Evolutionary conservation across 2,797 vertebrate species (phyloP), one percentile per base, ranked within the genome.

Genomic region (Moxostoma hubbsi): DNA sequence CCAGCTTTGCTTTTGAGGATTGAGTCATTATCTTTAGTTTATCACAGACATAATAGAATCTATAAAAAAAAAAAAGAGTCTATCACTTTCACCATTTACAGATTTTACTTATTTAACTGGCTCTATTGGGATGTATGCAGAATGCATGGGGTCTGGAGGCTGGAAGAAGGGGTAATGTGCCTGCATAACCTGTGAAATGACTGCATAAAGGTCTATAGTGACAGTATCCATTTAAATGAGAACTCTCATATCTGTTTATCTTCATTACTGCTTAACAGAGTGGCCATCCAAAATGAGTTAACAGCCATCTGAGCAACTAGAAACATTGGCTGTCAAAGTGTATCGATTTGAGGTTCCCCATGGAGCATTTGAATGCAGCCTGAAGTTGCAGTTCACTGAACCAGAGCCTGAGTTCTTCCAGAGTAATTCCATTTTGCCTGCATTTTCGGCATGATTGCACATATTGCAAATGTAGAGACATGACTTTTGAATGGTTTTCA

Each of bases 11-110:
- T 73, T 18, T 68, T 16, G 54, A n/a, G 13, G 81, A 78, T 72
- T 83, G 82, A 75, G 80, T 54, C 13, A 54, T 75, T 80, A 82
- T 84, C 67, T 73, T 46, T 9, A 69, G 54, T 59, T 15, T 15
- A 82, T 80, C 72, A 57, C 53, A 55, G 57, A 49, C 62, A 70
- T 59, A 69, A 61, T 74, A 62, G 51, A 66, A 43, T 49, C 55
- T 55, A 59, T 73, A 57, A 47, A 24, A 24, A 24, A 24, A 24
- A 24, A n/a, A 24, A 24, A 24, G 24, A 24, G 24, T 24, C 24
- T 24, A 24, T 24, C 24, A 24, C 24, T 24, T 24, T 24, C 24
- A 24, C 24, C 24, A 24, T 24, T 24, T 24, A 24, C 24, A 24
- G 24, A 24, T 24, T 24, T 24, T 24, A 24, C 1, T 24, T 24